These are phyloP conservation scores for Episyrphus balteatus DNA, from an alignment of 1,140 invertebrate genomes.

Conservation along the genomic window DNA sequence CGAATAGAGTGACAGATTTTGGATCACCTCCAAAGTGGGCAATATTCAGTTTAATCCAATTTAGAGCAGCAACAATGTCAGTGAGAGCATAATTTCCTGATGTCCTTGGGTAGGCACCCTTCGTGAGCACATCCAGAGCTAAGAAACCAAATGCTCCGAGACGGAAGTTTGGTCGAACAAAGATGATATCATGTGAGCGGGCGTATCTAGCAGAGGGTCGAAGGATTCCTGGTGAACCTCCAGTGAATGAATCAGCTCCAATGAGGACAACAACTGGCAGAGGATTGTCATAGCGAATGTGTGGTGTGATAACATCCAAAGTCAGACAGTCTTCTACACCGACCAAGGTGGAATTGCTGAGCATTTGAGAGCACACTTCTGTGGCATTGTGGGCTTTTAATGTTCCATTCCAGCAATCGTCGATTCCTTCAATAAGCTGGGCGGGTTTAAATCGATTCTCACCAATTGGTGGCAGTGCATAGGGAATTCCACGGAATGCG, in stretches of 20 bases:
- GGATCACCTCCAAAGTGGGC: constrained; percentile 72
- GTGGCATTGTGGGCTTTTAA: constrained; percentile 54
- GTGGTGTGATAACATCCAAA: constrained; percentile 63
- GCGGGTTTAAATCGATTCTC: constrained; percentile 62
- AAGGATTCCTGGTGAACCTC: constrained; percentile 53
- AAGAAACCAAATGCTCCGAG: constrained; percentile 70
- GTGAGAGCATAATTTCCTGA: constrained; percentile 81
- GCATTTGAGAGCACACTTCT: constrained; percentile 53
- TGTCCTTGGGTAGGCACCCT: constrained; percentile 54
- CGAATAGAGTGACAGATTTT: constrained; percentile 63
- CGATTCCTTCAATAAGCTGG: constrained; percentile 49
- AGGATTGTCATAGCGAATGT: constrained; percentile 58
- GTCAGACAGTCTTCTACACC: constrained; percentile 73
- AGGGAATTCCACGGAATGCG: constrained; percentile 76
- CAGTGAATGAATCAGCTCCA: constrained; percentile 61
- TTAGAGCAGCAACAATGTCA: constrained; percentile 63
- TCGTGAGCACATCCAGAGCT: constrained; percentile 54
- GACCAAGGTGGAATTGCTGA: constrained; percentile 48
- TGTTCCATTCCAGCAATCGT: constrained; percentile 71
- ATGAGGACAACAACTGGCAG: constrained; percentile 73
- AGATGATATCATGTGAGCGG: constrained; percentile 64
- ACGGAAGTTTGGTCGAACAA: constrained; percentile 72
- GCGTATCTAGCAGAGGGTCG: constrained; percentile 55
- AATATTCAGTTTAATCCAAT: constrained; percentile 73
- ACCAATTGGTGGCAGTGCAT: constrained; percentile 63